Percentiles rank a stretch among this genome's conserved stretches.
Evolutionary conservation across 2,113 vertebrate species (phyloP).

Genomic region (Sapayoa aenigma): DNA sequence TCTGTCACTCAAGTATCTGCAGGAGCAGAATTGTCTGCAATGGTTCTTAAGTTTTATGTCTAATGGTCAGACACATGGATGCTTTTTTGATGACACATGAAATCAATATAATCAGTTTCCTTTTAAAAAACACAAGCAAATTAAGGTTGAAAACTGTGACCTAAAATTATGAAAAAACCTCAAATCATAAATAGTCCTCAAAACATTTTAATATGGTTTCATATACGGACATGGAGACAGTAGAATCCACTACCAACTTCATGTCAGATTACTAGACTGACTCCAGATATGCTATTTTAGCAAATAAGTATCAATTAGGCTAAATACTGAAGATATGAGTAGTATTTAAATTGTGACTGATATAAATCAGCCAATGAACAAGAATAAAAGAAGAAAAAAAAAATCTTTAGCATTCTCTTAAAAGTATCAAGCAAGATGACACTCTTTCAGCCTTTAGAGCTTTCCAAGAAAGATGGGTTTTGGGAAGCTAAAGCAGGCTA

Average conservation of each 20-base stretch:
- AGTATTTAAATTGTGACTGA: background rate
- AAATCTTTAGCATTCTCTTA: background rate
- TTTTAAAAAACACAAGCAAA: background rate
- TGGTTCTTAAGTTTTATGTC: background rate
- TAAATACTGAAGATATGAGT: background rate
- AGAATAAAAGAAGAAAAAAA: background rate
- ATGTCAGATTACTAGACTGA: background rate
- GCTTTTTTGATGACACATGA: background rate
- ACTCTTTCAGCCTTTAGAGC: background rate
- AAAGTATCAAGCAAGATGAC: background rate
- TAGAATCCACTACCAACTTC: rapidly evolving
- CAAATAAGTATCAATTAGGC: background rate
- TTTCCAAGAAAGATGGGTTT: background rate
- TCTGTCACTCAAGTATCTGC: background rate
- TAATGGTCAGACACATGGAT: background rate
- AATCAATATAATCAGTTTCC: background rate
- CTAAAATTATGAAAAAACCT: background rate
- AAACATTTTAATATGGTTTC: background rate
- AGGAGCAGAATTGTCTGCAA: background rate
- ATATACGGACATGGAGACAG: background rate
- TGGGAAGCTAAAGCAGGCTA: background rate
- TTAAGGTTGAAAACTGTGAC: background rate
- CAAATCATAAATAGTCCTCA: background rate
- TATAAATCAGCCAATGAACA: background rate
- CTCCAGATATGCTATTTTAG: background rate